These are phyloP conservation scores for Aythya fuligula DNA, from an alignment of 2,797 vertebrate genomes.

Conservation along the genomic window DNA sequence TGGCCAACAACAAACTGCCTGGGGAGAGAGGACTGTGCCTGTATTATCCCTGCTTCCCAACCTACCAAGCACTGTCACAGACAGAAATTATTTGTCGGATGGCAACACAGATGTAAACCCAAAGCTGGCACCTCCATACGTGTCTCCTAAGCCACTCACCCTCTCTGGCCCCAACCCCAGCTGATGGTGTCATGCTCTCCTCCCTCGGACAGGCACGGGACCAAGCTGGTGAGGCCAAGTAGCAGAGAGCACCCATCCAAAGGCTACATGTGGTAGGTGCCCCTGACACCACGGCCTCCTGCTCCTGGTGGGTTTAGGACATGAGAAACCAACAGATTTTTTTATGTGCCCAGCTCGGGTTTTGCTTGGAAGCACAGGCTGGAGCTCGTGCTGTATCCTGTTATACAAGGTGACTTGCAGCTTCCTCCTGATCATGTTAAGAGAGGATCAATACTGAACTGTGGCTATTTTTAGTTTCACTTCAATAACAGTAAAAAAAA, in stretches of 20 bases:
- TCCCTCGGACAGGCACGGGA: fast-evolving
- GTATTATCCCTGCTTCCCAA: neutral
- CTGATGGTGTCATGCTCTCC: neutral
- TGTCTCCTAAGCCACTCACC: neutral
- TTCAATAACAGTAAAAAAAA: neutral
- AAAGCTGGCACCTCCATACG: neutral
- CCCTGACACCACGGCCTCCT: neutral
- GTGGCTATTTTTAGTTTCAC: conserved; percentile 26
- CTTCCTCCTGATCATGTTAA: conserved; percentile 27
- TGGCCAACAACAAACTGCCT: neutral
- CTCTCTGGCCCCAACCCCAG: neutral
- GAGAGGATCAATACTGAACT: conserved; percentile 13
- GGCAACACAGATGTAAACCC: neutral
- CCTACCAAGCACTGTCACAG: neutral
- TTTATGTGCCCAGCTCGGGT: neutral
- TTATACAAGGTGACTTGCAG: neutral
- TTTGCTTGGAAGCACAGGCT: neutral
- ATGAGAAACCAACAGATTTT: neutral
- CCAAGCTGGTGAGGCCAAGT: neutral
- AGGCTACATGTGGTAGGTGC: neutral
- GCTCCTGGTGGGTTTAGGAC: neutral
- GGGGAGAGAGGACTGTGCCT: neutral
- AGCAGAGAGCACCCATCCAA: neutral
- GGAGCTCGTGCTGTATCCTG: neutral
- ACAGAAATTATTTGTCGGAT: neutral